phyloP scores from a whole-genome alignment of 1,140 invertebrate species.

The Planococcus citri region DNA sequence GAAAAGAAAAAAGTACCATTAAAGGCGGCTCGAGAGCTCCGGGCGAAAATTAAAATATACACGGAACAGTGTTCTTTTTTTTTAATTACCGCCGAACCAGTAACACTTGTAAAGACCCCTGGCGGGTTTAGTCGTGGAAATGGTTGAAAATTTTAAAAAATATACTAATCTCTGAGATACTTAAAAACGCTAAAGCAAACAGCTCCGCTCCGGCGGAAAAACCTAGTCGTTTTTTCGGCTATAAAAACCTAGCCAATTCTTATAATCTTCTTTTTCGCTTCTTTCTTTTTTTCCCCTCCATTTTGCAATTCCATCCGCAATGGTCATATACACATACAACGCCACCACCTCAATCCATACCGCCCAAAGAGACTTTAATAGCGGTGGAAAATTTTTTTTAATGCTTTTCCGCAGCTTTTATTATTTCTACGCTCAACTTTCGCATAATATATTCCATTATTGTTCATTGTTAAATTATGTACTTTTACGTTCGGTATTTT shows the following conservation, averaged over 20 bases:
- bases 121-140: neutral
- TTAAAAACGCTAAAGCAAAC: neutral
- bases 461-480: neutral
- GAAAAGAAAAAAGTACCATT: no score
- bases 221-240: neutral
- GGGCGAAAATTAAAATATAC: neutral
- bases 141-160: neutral
- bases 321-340: neutral
- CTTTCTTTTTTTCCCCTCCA: neutral
- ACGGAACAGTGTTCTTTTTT: neutral
- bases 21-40: no score
- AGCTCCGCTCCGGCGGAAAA: neutral
- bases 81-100: neutral
- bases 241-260: neutral
- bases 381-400: neutral
- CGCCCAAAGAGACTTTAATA: neutral
- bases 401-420: neutral
- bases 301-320: neutral
- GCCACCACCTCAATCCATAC: no score
- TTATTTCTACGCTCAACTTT: constrained; percentile 7
- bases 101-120: neutral
- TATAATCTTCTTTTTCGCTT: neutral
- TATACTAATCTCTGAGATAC: neutral
- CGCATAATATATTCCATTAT: constrained; percentile 1
- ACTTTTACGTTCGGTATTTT: neutral